Base-by-base conservation (phyloP, 2,113 vertebrate species). In the Morone chrysops region DNA sequence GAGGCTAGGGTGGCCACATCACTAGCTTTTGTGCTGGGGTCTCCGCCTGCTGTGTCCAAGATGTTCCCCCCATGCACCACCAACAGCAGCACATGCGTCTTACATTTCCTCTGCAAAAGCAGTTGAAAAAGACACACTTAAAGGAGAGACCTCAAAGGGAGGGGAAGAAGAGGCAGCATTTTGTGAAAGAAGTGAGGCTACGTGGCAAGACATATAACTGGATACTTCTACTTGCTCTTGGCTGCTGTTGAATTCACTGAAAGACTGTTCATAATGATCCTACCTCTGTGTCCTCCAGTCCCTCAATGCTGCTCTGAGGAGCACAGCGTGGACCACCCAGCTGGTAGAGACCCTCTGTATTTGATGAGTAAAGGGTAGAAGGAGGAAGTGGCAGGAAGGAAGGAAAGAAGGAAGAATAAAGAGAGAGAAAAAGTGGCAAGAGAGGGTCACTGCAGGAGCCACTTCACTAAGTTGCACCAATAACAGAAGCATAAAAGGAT, bases 1-100 rank as follows among this genome's bases (percentile, higher is more conserved):
- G 97, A 97, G 18, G 93, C 92, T 86, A 99, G 96, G 17, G 96
- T 99, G 90, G 94, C 96, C 82, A 97, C 90, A 47, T 99, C 98
- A 0, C 96, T 95, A 0, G 95, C 89, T 92, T 99, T 99, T 80
- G 97, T 94, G 86, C 95, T 95, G 0, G 94, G 95, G 90, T 99
- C 97, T 7, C 96, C 96, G 0, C 94, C 94, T 2, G 94, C 97
- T 0, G 96, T 92, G 83, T 99, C 98, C 90, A 99, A 87, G 91
- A 99, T 96, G 88, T 96, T 99, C 0, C 98, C 98, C 0, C 98
- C 98, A 0, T 99, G 98, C 4, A 99, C 96, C 73, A 98, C 95
- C 31, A 99, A 94, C 89, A 99, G 95, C 80, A 99, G 94, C 56
- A 99, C 97, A 0, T 97, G 97, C 0, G 96, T 97, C 91, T 96